Base-by-base conservation (phyloP, 2,888 invertebrate species). In the Parthenolecanium corni region DNA sequence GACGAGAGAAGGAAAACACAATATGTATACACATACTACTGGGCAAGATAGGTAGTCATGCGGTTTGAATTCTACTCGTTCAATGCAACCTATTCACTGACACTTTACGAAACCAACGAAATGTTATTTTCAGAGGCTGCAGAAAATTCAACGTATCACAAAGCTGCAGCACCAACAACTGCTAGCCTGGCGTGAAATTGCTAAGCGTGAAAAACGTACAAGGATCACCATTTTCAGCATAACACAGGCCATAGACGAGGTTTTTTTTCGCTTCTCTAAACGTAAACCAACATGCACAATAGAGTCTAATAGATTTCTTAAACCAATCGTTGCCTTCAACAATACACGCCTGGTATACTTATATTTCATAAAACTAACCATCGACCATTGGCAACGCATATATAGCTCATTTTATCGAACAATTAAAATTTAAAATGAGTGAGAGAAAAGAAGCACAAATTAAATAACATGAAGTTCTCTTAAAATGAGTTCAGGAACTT, bases 231-330 rank as follows among this genome's bases (percentile, higher is more conserved):
- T 53, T 53, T 9, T 38, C n/a, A n/a, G n/a, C n/a, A 53, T 21
- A 12, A 24, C 24, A 40, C 31, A 31, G 31, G 5, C 9, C 31
- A 31, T 31, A 9, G 4, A 9, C n/a, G n/a, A 6, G 31, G 31
- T 31, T 31, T 31, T 31, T 31, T 31, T 40, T 53, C 23, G 21
- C 53, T 21, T 40, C 21, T 40, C 23, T 11, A n/a, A 40, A 11
- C 14, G 38, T 53, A 53, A 53, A 53, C 53, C 23, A 53, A 53
- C 42, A 53, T 40, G 38, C 23, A 53, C 53, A 53, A 53, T 53
- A 23, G 23, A 40, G 12, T 23, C 21, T 53, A 53, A 53, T 53
- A 40, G 53, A 53, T 53, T 53, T 53, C 31, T 51, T 49, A 24
- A 14, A 14, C 31, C n/a, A 23, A 21, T 23, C 40, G 21, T 23